phyloP scores from a whole-genome alignment of 2,113 vertebrate species.

The rat (Rattus norvegicus) region GRCr8 NC_086028.1:36623501-36624000 shows the following conservation, averaged over 20 bases:
- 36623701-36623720: slow-evolving; percentile 86
- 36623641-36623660: slow-evolving; percentile 78
- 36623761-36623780: slow-evolving; percentile 77
- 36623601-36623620: slow-evolving; percentile 86
- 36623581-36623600: slow-evolving; percentile 63
- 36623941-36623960: slow-evolving; percentile 31
- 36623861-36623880: background rate
- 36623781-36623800: slow-evolving; percentile 76
- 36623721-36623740: slow-evolving; percentile 86
- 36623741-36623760: slow-evolving; percentile 75
- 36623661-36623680: slow-evolving; percentile 86
- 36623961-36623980: slow-evolving; percentile 62
- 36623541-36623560: slow-evolving; percentile 54
- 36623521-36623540: slow-evolving; percentile 52
- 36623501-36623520: slow-evolving; percentile 84
- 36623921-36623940: slow-evolving; percentile 63
- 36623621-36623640: slow-evolving; percentile 82
- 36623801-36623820: slow-evolving; percentile 86
- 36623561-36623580: slow-evolving; percentile 64
- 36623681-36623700: slow-evolving; percentile 84
- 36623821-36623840: slow-evolving; percentile 81
- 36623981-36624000: slow-evolving; percentile 68
- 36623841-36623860: slow-evolving; percentile 80
- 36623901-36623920: slow-evolving; percentile 79
- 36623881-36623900: slow-evolving; percentile 62